These are phyloP conservation scores for Hemithea aestivaria DNA, from an alignment of 2,888 invertebrate species.

Conservation along the genomic window DNA sequence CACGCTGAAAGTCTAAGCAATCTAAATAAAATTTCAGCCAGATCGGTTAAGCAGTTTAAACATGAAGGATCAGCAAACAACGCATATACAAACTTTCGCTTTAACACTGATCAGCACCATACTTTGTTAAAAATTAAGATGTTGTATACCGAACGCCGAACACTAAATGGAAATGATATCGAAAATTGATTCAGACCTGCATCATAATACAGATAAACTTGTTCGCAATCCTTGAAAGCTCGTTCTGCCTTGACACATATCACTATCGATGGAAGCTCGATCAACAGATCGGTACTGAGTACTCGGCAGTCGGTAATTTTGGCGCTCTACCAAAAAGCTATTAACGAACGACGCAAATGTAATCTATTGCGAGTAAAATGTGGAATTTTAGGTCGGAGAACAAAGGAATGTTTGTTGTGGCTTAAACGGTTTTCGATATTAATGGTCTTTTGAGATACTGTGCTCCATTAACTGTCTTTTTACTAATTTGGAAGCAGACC, in stretches of 20 bases:
- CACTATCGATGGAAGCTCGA: conserved; percentile 26
- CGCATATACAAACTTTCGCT: no score
- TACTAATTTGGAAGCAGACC: no score
- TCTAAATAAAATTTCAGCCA: no score
- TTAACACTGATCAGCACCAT: no score
- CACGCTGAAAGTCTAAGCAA: no score
- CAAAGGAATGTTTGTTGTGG: conserved; percentile 19
- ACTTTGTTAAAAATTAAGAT: no score
- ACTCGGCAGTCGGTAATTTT: no score
- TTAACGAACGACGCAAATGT: conserved; percentile 26
- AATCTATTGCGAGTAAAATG: conserved; percentile 25
- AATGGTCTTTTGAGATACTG: conserved; percentile 15
- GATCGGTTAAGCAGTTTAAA: no score
- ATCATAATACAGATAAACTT: conserved; percentile 8
- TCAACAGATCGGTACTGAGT: conserved; percentile 24
- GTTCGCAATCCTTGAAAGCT: conserved; percentile 18
- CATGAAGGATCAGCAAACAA: no score
- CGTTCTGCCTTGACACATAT: conserved; percentile 34
- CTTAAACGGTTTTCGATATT: conserved; percentile 19
- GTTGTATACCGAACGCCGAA: no score
- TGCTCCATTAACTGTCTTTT: conserved; percentile 7
- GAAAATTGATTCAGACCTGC: no score
- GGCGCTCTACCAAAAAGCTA: conserved; percentile 37
- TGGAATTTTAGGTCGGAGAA: conserved; percentile 22
- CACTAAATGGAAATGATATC: no score